Evolutionary conservation across 2,113 vertebrate genomes (phyloP).

Genomic region (Myrmecobius fasciatus): DNA sequence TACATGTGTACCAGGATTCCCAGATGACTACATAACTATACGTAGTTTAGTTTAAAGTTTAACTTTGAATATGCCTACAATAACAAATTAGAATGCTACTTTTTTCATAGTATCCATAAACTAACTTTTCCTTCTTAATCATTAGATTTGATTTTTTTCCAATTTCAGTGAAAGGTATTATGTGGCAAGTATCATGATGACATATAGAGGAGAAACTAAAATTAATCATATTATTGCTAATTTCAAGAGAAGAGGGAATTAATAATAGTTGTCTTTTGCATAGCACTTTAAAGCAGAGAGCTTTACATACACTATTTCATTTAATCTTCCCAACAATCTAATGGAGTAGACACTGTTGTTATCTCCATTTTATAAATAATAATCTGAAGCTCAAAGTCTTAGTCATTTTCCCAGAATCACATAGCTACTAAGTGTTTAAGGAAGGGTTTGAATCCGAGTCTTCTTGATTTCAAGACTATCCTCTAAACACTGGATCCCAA

Average conservation of each 20-base stretch:
- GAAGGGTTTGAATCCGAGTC: neutral
- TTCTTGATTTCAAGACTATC: neutral
- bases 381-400: neutral
- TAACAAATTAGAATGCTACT: neutral
- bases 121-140: neutral
- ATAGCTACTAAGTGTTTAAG: neutral
- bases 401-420: neutral
- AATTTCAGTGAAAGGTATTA: neutral
- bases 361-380: neutral
- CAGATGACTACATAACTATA: neutral
- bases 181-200: slow-evolving; percentile 61
- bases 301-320: neutral
- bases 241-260: slow-evolving; percentile 14
- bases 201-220: slow-evolving; percentile 64
- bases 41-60: neutral
- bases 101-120: slow-evolving; percentile 31
- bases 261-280: neutral
- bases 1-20: neutral
- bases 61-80: neutral
- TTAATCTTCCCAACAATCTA: neutral
- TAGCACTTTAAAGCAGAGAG: neutral
- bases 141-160: slow-evolving; percentile 24
- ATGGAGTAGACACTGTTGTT: neutral
- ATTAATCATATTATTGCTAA: slow-evolving; percentile 74
- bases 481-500: neutral